A percentile compares a stretch with the other conserved stretches of the same genome.
phyloP scores from a whole-genome alignment of 2,113 vertebrate genomes.

The Peromyscus maniculatus region DNA sequence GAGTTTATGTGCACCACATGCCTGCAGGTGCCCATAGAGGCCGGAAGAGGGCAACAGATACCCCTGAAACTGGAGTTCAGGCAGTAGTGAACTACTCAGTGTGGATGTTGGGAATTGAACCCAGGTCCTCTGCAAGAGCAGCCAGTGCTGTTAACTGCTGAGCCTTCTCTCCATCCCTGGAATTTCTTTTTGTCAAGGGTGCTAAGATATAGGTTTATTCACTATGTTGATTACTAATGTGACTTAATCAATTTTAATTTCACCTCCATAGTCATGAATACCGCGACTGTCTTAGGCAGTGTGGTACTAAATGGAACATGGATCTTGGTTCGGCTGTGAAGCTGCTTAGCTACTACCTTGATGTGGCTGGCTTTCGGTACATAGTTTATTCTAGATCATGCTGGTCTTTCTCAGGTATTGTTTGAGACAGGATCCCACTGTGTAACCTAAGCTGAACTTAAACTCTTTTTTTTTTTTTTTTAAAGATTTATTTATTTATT shows the following conservation, averaged over 20 bases:
- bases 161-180: background rate
- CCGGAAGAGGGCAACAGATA: background rate
- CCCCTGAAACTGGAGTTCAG: background rate
- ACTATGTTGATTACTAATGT: background rate
- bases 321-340: background rate
- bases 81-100: no score
- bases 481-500: no score
- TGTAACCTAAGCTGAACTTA: background rate
- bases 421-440: background rate
- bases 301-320: background rate
- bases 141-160: background rate
- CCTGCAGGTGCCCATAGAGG: background rate
- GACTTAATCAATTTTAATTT: background rate
- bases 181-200: background rate
- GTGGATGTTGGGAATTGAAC: background rate
- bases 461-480: background rate
- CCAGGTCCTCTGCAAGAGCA: background rate
- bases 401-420: background rate
- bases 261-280: accelerated
- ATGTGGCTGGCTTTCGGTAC: background rate
- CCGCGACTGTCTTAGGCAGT: background rate
- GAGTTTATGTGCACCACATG: background rate
- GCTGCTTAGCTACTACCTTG: background rate
- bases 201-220: background rate
- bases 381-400: background rate